These are phyloP conservation scores for Hyaena hyaena DNA, from an alignment of 2,113 vertebrate species.

Conservation along the genomic window DNA sequence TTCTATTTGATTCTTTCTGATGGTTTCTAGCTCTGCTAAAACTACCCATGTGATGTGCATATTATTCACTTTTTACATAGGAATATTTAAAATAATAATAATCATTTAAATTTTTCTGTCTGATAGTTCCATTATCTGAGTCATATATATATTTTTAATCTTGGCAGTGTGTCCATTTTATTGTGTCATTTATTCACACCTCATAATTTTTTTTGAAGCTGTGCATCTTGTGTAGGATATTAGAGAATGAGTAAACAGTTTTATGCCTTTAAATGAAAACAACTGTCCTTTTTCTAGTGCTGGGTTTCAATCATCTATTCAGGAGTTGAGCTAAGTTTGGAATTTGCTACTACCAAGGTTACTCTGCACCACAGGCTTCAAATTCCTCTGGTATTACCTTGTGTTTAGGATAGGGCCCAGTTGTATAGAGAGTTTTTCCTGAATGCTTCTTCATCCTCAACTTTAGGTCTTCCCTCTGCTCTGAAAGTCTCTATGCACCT, in stretches of 20 bases:
- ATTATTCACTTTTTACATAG: background rate
- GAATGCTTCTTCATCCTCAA: background rate
- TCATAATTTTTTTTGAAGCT: slow-evolving; percentile 23
- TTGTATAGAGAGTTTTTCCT: background rate
- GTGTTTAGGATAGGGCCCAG: background rate
- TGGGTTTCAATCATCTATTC: background rate
- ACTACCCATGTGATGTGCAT: background rate
- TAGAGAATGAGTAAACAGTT: slow-evolving; percentile 29
- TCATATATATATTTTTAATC: background rate
- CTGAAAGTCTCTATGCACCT: background rate
- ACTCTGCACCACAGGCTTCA: background rate
- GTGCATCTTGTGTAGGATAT: background rate
- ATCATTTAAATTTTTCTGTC: background rate
- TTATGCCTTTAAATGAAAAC: background rate
- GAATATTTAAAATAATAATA: background rate
- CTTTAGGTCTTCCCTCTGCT: background rate
- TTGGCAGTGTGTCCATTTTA: background rate
- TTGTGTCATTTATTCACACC: background rate
- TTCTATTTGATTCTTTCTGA: background rate
- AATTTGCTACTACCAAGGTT: background rate
- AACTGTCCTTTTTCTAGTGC: background rate
- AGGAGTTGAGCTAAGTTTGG: background rate
- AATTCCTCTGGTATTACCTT: background rate
- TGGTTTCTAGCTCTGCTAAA: background rate
- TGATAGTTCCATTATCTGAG: background rate